phyloP scores from a whole-genome alignment of 1,140 invertebrate genomes.

The Zaprionus kolodkinae region DNA sequence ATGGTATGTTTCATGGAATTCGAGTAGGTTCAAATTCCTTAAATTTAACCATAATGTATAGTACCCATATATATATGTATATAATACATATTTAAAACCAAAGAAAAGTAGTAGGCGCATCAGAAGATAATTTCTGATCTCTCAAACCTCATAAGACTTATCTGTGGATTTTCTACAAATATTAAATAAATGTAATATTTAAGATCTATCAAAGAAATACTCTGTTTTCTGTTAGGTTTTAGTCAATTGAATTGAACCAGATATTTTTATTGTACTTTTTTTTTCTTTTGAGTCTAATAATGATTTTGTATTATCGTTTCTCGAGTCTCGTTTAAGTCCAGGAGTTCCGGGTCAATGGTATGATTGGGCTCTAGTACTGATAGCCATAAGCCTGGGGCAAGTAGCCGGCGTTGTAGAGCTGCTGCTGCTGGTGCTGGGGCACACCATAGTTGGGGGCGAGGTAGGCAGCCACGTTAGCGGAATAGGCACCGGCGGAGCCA shows the following conservation, averaged over 20 bases:
- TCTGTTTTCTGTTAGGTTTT: background rate
- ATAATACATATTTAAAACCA: too few species aligned
- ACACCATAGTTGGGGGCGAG: constrained; percentile 58
- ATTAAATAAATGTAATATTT: background rate
- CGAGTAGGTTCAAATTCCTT: background rate
- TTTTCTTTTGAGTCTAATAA: constrained; percentile 35
- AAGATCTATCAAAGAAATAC: background rate
- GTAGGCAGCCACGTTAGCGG: constrained; percentile 62
- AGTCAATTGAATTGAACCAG: constrained; percentile 41
- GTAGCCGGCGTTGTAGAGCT: constrained; percentile 55
- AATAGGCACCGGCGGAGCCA: constrained; percentile 73
- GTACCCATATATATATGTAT: too few species aligned
- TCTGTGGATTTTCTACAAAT: background rate
- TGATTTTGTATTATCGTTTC: constrained; percentile 39
- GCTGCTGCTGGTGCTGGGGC: constrained; percentile 68
- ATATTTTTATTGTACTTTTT: constrained; percentile 60
- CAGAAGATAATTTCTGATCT: too few species aligned
- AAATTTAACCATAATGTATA: too few species aligned
- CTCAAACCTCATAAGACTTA: too few species aligned
- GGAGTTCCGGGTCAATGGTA: constrained; percentile 6
- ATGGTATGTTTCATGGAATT: background rate
- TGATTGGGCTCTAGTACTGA: constrained; percentile 50
- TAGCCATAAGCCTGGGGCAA: constrained; percentile 58
- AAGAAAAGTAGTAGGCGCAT: too few species aligned
- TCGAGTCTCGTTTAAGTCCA: constrained; percentile 22